Percentiles rank a stretch among this genome's conserved stretches.
phyloP scores from a whole-genome alignment of 2,797 vertebrate species.

The Todus mexicanus region DNA sequence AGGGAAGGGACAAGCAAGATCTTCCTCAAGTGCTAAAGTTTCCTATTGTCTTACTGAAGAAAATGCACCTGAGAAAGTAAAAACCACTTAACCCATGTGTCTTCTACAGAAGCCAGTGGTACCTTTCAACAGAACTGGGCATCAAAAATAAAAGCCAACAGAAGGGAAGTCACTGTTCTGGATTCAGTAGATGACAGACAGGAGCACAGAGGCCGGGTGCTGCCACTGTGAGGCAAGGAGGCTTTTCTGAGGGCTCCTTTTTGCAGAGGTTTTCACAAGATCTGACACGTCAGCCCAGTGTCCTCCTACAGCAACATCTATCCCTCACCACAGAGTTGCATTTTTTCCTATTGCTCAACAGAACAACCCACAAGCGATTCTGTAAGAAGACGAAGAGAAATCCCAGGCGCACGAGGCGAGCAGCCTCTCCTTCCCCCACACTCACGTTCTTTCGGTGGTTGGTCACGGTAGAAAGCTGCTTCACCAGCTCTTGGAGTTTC shows the following conservation, averaged over 20 bases:
- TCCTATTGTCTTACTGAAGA: neutral
- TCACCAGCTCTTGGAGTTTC: constrained; percentile 81
- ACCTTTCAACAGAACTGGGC: neutral
- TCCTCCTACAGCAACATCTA: neutral
- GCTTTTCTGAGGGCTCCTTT: neutral
- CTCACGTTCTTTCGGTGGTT: constrained; percentile 63
- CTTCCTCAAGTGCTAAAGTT: neutral
- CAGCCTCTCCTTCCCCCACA: neutral
- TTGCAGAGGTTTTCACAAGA: neutral
- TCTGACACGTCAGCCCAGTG: neutral
- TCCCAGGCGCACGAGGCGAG: rapidly evolving
- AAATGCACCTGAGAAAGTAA: neutral
- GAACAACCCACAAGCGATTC: neutral
- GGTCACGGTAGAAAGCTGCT: constrained; percentile 73
- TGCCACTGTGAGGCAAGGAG: neutral
- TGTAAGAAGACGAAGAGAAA: neutral
- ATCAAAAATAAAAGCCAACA: neutral
- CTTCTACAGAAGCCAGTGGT: neutral
- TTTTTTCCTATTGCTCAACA: neutral
- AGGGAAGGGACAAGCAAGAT: neutral
- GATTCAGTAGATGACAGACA: neutral
- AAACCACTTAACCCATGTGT: neutral
- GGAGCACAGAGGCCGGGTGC: neutral
- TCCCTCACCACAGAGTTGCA: neutral
- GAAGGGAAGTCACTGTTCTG: neutral